These are phyloP conservation scores for Physeter macrocephalus DNA, from an alignment of 2,113 vertebrate species.

Conservation along the genomic window DNA sequence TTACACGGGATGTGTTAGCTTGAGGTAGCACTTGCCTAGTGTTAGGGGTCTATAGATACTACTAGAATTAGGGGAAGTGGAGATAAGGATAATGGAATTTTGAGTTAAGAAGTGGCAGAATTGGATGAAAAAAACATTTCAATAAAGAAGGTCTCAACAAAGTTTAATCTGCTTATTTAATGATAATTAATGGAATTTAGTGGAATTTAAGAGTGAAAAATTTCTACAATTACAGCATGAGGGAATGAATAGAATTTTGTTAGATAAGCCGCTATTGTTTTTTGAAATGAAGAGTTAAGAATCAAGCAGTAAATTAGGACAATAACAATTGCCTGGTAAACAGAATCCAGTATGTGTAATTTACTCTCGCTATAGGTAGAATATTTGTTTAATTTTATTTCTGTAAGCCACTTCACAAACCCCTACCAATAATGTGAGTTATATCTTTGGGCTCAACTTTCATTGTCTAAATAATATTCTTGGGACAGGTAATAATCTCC, in stretches of 20 bases:
- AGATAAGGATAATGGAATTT: neutral
- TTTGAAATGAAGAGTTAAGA: neutral
- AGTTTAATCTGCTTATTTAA: slow-evolving; percentile 15
- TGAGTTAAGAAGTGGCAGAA: neutral
- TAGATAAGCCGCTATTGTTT: neutral
- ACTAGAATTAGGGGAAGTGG: neutral
- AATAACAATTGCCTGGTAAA: neutral
- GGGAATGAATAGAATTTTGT: neutral
- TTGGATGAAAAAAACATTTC: neutral
- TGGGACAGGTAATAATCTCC: neutral
- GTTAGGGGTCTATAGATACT: neutral
- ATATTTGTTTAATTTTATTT: slow-evolving; percentile 35
- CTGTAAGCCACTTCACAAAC: neutral
- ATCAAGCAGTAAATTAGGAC: neutral
- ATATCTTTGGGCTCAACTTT: neutral
- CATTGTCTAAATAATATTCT: neutral
- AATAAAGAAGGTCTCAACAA: neutral
- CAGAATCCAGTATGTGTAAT: neutral
- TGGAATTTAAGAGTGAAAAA: slow-evolving; percentile 8
- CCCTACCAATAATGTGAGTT: neutral
- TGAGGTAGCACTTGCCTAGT: neutral
- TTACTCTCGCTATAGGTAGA: neutral
- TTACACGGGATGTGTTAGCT: neutral
- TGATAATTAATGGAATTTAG: neutral
- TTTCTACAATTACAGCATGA: neutral